Percentiles rank a stretch among this genome's conserved stretches.
These are phyloP conservation scores for Labeo rohita DNA, from an alignment of 2,113 vertebrate genomes.

Conservation along the genomic window DNA sequence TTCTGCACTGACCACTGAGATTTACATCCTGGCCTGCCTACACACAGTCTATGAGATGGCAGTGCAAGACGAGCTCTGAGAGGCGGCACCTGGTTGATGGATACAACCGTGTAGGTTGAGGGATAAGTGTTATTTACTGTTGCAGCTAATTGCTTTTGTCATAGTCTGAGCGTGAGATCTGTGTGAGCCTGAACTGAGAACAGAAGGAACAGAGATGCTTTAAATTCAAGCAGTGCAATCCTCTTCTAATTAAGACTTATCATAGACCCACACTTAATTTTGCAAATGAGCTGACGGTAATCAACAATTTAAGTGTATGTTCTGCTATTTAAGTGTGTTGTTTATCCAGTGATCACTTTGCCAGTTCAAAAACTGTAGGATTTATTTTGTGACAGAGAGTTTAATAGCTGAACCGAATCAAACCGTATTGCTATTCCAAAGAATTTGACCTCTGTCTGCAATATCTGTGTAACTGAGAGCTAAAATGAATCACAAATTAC, in stretches of 20 bases:
- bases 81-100: constrained; percentile 11
- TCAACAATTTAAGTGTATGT: background rate
- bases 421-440: background rate
- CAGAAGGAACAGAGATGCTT: background rate
- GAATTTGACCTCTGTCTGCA: background rate
- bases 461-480: constrained; percentile 3
- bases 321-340: background rate
- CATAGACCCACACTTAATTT: background rate
- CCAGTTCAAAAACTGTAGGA: background rate
- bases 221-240: background rate
- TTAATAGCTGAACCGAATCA: background rate
- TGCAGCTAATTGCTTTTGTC: constrained; percentile 23
- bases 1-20: constrained; percentile 46
- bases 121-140: constrained; percentile 27
- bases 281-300: background rate
- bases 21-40: constrained; percentile 38
- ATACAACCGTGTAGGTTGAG: constrained; percentile 5
- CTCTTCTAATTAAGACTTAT: background rate
- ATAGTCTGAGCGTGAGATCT: constrained; percentile 11
- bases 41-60: constrained; percentile 7
- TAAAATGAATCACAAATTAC: background rate
- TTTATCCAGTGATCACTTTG: background rate
- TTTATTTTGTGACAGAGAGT: background rate
- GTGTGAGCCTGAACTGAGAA: background rate
- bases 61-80: constrained; percentile 13